phyloP scores from a whole-genome alignment of 2,113 vertebrate genomes.

The Parotia lawesii region DNA sequence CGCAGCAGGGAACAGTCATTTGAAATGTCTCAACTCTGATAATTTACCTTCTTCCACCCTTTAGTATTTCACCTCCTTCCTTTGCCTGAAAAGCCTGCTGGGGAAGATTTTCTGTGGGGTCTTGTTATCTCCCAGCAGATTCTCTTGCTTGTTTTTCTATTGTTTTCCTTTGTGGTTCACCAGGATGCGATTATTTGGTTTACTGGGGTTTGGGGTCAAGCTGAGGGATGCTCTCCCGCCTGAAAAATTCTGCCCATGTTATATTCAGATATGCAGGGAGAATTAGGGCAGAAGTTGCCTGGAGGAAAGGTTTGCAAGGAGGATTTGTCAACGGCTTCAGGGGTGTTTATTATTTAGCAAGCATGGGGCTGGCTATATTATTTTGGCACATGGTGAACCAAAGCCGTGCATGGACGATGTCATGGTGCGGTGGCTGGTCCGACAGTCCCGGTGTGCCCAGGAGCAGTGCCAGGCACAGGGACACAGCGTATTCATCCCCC shows the following conservation, averaged over 20 bases:
- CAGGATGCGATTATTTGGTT: neutral
- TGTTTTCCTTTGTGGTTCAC: neutral
- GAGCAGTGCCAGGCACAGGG: neutral
- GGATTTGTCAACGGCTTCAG: neutral
- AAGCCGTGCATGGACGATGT: fast-evolving
- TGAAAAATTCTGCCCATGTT: neutral
- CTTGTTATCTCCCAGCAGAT: neutral
- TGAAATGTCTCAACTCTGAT: conserved; percentile 49
- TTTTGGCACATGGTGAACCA: neutral
- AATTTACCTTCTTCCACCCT: conserved; percentile 32
- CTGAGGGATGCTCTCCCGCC: neutral
- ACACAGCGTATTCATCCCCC: neutral
- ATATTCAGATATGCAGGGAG: neutral
- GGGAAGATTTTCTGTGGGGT: neutral
- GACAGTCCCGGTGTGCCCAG: fast-evolving
- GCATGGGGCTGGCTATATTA: neutral
- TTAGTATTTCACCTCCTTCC: neutral
- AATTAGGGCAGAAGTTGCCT: neutral
- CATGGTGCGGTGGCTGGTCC: fast-evolving
- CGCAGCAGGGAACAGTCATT: conserved; percentile 47
- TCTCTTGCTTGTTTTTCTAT: neutral
- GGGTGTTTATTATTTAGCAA: neutral
- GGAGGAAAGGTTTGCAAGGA: neutral
- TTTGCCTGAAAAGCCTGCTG: neutral
- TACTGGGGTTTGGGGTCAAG: neutral